Percentiles rank a stretch among this genome's conserved stretches.
Conservation (phyloP, 2,113 vertebrate genomes). For the Grantiella picta region DNA sequence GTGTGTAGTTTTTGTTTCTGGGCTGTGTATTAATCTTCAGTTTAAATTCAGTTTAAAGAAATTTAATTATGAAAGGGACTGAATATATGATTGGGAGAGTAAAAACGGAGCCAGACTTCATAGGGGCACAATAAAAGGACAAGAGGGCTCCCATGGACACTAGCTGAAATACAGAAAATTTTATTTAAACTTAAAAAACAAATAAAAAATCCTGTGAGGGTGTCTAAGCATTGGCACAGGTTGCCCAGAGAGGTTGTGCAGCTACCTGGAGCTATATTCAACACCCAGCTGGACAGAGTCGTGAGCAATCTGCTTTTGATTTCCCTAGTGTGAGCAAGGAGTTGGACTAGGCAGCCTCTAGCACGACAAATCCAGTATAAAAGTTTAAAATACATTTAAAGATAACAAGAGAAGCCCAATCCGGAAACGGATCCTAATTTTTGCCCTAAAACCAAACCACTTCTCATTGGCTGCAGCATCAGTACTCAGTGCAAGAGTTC, state of each 20-base stretch:
- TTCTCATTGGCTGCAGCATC: neutral
- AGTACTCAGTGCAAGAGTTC: neutral
- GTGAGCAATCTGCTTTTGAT: neutral
- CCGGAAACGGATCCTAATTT: neutral
- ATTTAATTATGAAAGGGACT: neutral
- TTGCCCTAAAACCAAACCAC: neutral
- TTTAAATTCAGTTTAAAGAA: neutral
- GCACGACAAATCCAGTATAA: neutral
- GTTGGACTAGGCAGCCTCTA: neutral
- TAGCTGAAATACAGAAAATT: neutral
- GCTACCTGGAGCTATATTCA: neutral
- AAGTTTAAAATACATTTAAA: neutral
- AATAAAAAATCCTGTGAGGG: neutral
- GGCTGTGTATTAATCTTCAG: neutral
- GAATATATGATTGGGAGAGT: neutral
- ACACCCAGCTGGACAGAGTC: neutral
- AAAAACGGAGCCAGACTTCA: neutral
- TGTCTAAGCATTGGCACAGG: neutral
- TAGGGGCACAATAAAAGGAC: neutral
- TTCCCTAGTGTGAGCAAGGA: neutral
- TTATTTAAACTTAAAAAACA: neutral
- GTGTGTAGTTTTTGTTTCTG: neutral
- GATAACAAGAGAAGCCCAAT: neutral
- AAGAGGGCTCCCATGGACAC: neutral
- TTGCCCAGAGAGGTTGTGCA: neutral